Percentiles rank a stretch among this genome's conserved stretches.
phyloP scores from a whole-genome alignment of 2,113 vertebrate genomes.

The Kryptolebias marmoratus region DNA sequence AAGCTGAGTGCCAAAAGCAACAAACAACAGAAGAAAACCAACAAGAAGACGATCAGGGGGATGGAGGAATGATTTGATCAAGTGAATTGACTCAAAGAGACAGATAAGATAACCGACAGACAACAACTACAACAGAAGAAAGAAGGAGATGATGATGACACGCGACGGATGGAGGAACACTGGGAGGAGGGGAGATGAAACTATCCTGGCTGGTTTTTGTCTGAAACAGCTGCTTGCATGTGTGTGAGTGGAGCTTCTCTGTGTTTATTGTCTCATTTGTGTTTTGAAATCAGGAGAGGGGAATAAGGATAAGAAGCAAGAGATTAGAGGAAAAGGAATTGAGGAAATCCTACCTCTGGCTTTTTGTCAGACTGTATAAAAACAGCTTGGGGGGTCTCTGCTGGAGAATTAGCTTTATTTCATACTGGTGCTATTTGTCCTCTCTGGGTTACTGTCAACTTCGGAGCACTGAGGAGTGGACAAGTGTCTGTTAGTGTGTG shows the following conservation, averaged over 20 bases:
- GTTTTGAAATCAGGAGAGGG: conserved; percentile 15
- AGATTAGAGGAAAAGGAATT: conserved; percentile 6
- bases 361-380: conserved; percentile 5
- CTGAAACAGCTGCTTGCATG: conserved; percentile 64
- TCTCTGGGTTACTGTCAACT: conserved; percentile 38
- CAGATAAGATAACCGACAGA: conserved; percentile 44
- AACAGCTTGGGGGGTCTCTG: conserved; percentile 27
- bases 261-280: conserved; percentile 31
- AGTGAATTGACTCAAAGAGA: conserved; percentile 47
- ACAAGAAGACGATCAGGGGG: conserved; percentile 45
- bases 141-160: conserved; percentile 16
- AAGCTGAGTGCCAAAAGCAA: conserved; percentile 75
- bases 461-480: conserved; percentile 35
- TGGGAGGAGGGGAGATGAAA: conserved; percentile 10
- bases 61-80: conserved; percentile 43
- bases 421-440: conserved; percentile 76
- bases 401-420: conserved; percentile 76
- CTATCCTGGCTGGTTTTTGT: conserved; percentile 28
- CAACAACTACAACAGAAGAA: conserved; percentile 77
- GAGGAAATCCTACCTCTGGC: conserved; percentile 50
- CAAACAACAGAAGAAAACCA: conserved; percentile 59
- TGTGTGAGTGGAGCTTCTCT: conserved; percentile 32
- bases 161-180: conserved; percentile 5
- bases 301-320: conserved; percentile 36
- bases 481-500: conserved; percentile 20